Percentiles rank a stretch among this genome's conserved stretches.
These are phyloP conservation scores for Contarinia nasturtii DNA, from an alignment of 1,140 invertebrate species.

Conservation along the genomic window DNA sequence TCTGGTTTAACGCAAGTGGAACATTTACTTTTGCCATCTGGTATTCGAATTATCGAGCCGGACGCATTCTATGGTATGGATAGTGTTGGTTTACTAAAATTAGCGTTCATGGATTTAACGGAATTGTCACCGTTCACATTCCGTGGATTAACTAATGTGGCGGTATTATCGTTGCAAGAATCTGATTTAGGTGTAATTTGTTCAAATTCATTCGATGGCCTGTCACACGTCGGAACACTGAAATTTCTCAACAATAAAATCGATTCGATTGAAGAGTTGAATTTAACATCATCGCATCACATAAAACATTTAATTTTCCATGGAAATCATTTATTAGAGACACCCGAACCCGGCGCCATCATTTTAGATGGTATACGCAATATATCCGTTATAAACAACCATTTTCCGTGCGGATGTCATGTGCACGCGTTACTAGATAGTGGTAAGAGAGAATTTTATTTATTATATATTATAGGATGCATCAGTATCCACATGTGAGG, in stretches of 20 bases:
- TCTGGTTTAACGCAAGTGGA: slow-evolving; percentile 60
- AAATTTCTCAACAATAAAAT: slow-evolving; percentile 70
- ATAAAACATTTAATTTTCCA: slow-evolving; percentile 48
- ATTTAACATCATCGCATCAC: slow-evolving; percentile 41
- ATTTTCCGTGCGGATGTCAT: slow-evolving; percentile 69
- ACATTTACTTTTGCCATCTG: slow-evolving; percentile 52
- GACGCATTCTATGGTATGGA: slow-evolving; percentile 65
- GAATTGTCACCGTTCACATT: slow-evolving; percentile 50
- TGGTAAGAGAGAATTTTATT: too few species aligned
- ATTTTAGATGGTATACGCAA: slow-evolving; percentile 42
- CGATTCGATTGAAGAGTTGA: slow-evolving; percentile 51
- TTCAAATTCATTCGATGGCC: slow-evolving; percentile 48
- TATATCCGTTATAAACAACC: slow-evolving; percentile 49
- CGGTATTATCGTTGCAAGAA: slow-evolving; percentile 51
- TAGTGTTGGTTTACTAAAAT: slow-evolving; percentile 50
- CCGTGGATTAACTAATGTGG: slow-evolving; percentile 50
- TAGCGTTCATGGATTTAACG: slow-evolving; percentile 62
- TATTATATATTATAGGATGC: too few species aligned
- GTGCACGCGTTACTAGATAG: slow-evolving; percentile 51
- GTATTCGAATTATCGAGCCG: slow-evolving; percentile 48
- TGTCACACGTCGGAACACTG: slow-evolving; percentile 42
- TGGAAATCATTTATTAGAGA: slow-evolving; percentile 62
- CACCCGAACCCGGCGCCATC: slow-evolving; percentile 41
- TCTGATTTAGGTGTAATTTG: slow-evolving; percentile 56
- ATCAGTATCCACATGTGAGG: too few species aligned